Percentiles rank a stretch among this genome's conserved stretches.
These are phyloP conservation scores for Brevipalpus yothersi DNA, from an alignment of 1,140 invertebrate species.

Conservation along the genomic window DNA sequence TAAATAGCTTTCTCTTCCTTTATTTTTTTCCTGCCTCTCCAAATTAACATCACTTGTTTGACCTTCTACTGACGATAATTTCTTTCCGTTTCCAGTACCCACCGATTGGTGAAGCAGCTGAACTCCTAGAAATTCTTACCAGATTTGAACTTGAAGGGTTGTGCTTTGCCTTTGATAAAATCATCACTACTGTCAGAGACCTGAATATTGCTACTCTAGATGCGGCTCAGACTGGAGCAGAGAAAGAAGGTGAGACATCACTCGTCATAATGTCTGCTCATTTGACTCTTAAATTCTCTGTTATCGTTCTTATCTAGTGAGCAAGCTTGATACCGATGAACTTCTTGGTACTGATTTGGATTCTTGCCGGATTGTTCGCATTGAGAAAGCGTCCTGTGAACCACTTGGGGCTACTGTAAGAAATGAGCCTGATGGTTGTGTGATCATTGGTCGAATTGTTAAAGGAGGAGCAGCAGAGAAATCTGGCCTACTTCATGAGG, in stretches of 20 bases:
- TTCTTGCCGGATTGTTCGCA: slow-evolving; percentile 8
- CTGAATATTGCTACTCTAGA: background rate
- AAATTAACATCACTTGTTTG: background rate
- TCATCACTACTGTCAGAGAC: slow-evolving; percentile 1
- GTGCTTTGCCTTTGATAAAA: slow-evolving; percentile 10
- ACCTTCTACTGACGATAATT: slow-evolving; percentile 20
- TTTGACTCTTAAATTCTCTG: background rate
- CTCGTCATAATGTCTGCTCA: background rate
- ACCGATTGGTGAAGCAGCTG: slow-evolving; percentile 26
- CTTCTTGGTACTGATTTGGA: background rate
- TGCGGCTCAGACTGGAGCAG: background rate
- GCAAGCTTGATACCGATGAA: slow-evolving; percentile 2
- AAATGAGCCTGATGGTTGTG: slow-evolving; percentile 23
- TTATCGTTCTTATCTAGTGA: background rate
- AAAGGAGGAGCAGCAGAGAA: slow-evolving; percentile 29
- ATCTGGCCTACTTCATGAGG: slow-evolving; percentile 60
- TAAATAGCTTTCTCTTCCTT: background rate
- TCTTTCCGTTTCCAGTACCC: slow-evolving; percentile 9
- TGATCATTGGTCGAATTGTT: slow-evolving; percentile 27
- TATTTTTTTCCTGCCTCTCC: background rate
- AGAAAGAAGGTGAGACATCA: background rate
- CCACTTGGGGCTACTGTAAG: slow-evolving; percentile 38
- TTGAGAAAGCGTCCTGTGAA: slow-evolving; percentile 36
- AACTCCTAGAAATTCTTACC: slow-evolving; percentile 37
- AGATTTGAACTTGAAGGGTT: slow-evolving; percentile 62